Base-by-base conservation (phyloP, 2,113 vertebrate species). In the Oreochromis tanganicae region DNA sequence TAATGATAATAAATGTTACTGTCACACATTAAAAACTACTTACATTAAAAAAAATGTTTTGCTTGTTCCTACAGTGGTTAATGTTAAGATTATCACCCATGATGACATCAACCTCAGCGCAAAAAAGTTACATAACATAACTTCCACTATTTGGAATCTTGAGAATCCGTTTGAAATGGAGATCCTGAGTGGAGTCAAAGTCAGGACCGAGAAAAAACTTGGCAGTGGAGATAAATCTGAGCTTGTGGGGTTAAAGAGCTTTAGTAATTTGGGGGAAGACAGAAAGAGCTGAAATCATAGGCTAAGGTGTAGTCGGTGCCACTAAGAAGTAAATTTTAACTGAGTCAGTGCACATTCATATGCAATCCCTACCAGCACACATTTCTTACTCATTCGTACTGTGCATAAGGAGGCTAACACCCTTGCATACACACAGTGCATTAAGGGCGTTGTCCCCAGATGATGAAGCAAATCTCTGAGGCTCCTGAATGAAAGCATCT, bases 371-470 rank as follows among this genome's bases (percentile, higher is more conserved):
- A 32, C 38, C 56, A 66, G 43, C 14, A 32, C 36, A 17, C 29
- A 27, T 17, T 84, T 50, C n/a, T 83, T 38, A 12, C 4, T 5
- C 21, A 83, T 55, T 68, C 14, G 7, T 2, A 11, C 48, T 24
- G 24, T 3, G 27, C 46, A 50, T 78, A 50, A 50, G 71, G 0
- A 78, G 71, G 46, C 71, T 78, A 78, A 50, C 71, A 32, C 3
- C 3, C 8, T 7, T 1, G 34, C 83, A 19, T 10, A 21, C 71
- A 57, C 52, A 73, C 16, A 1, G 59, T 9, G 32, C 71, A 63
- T 73, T 10, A 5, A 88, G 91, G 95, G 95, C 79, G 94, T 93
- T 59, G 90, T 85, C 87, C 32, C 83, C 84, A 78, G 82, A 87
- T 82, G 86, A 88, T 78, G 84, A 88, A 75, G 71, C 52, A 81